Conservation (phyloP, 2,888 invertebrate genomes). For the Exephanes ischioxanthus region DNA sequence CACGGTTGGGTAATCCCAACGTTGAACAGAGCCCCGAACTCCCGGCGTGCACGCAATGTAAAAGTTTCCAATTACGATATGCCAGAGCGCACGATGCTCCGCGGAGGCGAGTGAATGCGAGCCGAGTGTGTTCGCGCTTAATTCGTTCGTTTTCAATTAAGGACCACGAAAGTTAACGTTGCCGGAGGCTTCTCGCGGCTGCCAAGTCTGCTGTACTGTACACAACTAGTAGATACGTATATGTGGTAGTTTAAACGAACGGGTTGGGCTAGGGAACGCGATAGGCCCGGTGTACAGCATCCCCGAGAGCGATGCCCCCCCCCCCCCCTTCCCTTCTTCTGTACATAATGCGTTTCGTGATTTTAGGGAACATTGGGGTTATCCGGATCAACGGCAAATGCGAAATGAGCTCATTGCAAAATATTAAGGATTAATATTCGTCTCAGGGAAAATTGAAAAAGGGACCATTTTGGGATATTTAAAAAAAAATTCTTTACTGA, state of each 20-base stretch:
- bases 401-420: neutral
- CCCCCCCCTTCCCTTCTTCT: neutral
- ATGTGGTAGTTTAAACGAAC: constrained; percentile 25
- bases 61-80: constrained; percentile 77
- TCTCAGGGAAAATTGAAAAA: neutral
- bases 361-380: neutral
- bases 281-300: constrained; percentile 53
- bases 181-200: constrained; percentile 53
- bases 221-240: neutral
- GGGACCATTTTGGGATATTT: neutral
- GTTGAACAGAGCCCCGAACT: constrained; percentile 34
- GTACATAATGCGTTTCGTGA: constrained; percentile 28
- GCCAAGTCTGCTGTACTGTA: constrained; percentile 16
- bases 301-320: constrained; percentile 28
- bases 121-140: constrained; percentile 46
- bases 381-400: neutral
- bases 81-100: constrained; percentile 46
- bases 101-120: constrained; percentile 27
- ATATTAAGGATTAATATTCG: neutral
- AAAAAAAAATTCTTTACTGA: neutral
- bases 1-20: constrained; percentile 70
- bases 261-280: constrained; percentile 54
- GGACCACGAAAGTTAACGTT: constrained; percentile 69
- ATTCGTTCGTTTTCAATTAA: constrained; percentile 74
- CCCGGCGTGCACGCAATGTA: constrained; percentile 70